phyloP scores from a whole-genome alignment of 2,797 vertebrate genomes.

The Spinus olivaceus region DNA sequence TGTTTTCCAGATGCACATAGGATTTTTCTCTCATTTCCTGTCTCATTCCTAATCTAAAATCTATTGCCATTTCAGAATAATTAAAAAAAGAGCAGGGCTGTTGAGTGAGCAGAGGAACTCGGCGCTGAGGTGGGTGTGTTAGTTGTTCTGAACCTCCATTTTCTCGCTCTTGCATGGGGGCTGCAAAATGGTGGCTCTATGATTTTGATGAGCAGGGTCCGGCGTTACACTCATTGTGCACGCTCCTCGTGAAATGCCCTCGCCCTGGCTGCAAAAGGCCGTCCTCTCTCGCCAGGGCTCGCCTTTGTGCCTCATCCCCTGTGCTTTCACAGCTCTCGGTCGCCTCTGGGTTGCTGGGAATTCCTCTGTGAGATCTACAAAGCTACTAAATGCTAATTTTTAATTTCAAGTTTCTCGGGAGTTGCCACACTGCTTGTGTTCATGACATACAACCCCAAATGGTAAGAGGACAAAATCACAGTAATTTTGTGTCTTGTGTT shows the following conservation, averaged over 20 bases:
- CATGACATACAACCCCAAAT: neutral
- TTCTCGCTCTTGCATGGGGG: conserved; percentile 38
- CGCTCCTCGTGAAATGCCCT: neutral
- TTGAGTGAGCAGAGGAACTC: conserved; percentile 18
- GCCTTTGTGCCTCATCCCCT: conserved; percentile 10
- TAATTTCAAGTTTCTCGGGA: conserved; percentile 29
- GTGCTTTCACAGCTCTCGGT: neutral
- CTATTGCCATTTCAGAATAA: conserved; percentile 40
- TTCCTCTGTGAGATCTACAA: conserved; percentile 20
- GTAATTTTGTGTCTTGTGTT: neutral
- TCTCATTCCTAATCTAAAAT: conserved; percentile 56
- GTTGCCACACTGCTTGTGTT: neutral
- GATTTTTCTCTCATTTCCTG: conserved; percentile 56
- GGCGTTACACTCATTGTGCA: neutral
- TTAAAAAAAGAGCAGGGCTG: conserved; percentile 28
- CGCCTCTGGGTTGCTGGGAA: neutral
- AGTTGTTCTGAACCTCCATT: conserved; percentile 69
- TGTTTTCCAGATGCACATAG: conserved; percentile 39
- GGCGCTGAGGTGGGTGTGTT: neutral
- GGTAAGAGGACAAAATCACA: conserved; percentile 18
- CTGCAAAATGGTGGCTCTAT: conserved; percentile 72
- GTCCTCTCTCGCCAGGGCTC: neutral
- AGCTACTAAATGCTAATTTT: neutral
- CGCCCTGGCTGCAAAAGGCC: neutral
- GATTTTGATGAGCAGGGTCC: conserved; percentile 45